Evolutionary conservation across 2,797 vertebrate genomes (phyloP).

Genomic region (Octomys mimax): DNA sequence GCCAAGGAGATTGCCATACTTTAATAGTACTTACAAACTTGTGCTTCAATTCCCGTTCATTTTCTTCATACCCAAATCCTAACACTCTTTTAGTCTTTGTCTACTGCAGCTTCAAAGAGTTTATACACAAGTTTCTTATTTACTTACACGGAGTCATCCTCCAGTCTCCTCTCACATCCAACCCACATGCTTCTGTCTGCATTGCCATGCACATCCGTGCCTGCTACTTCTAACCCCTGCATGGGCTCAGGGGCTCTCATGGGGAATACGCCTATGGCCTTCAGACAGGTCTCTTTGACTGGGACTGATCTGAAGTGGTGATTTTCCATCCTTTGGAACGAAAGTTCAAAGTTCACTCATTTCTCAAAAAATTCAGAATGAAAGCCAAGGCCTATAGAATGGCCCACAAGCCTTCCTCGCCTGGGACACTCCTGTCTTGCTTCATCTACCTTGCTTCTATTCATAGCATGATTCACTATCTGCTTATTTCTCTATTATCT

Average conservation of each 20-base stretch:
- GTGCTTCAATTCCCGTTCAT: not conserved
- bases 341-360: not conserved
- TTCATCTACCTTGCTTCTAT: not conserved
- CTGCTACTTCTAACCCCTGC: not conserved
- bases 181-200: not conserved
- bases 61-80: not conserved
- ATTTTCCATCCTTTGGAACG: not conserved
- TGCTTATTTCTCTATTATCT: not conserved
- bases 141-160: not conserved
- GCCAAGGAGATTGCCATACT: not conserved
- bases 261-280: not conserved
- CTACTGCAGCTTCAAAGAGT: not conserved
- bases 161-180: not conserved
- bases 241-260: not conserved
- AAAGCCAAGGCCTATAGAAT: not conserved
- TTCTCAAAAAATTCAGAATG: not conserved
- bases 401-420: not conserved
- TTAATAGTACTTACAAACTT: not conserved
- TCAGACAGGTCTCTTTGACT: not conserved
- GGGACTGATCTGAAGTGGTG: not conserved
- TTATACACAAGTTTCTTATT: not conserved
- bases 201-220: not conserved
- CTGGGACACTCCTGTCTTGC: not conserved
- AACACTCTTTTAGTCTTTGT: not conserved
- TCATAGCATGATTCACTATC: not conserved